Conservation (phyloP, 92 coral and sea anemone species). For the Galaxea fascicularis region DNA sequence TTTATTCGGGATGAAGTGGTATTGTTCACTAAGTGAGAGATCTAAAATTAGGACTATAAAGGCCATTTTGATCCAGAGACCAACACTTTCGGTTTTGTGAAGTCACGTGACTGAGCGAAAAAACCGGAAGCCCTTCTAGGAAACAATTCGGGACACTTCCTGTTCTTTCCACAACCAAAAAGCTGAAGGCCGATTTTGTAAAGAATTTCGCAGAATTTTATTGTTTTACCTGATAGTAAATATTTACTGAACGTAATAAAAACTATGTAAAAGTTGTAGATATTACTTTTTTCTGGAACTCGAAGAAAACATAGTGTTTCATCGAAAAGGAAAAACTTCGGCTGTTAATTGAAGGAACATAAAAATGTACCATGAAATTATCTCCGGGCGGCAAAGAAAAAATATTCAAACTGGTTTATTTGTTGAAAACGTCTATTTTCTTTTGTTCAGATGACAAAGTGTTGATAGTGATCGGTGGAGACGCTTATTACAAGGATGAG, state of each 20-base stretch:
- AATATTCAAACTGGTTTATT: no score
- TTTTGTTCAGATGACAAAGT: slow-evolving; percentile 38
- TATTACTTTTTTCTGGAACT: no score
- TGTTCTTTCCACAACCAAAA: not conserved
- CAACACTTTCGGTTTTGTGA: not conserved
- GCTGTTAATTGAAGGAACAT: no score
- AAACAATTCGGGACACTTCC: not conserved
- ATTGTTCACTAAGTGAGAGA: not conserved
- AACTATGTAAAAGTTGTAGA: no score
- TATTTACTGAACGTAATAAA: not conserved
- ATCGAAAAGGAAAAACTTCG: no score
- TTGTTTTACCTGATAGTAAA: not conserved
- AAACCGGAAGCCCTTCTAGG: not conserved
- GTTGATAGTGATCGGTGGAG: slow-evolving; percentile 67
- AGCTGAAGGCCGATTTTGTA: not conserved
- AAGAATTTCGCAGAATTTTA: not conserved
- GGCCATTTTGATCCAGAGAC: no score
- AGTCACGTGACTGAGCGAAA: not conserved
- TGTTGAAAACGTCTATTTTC: not conserved
- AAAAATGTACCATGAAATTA: no score
- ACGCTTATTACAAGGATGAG: slow-evolving; percentile 44
- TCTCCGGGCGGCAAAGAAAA: no score
- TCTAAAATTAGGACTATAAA: not conserved
- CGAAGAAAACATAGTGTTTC: no score
- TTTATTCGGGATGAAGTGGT: not conserved